A percentile compares a stretch with the other conserved stretches of the same genome.
phyloP scores from a whole-genome alignment of 2,797 vertebrate genomes.

The Falco concolor region DNA sequence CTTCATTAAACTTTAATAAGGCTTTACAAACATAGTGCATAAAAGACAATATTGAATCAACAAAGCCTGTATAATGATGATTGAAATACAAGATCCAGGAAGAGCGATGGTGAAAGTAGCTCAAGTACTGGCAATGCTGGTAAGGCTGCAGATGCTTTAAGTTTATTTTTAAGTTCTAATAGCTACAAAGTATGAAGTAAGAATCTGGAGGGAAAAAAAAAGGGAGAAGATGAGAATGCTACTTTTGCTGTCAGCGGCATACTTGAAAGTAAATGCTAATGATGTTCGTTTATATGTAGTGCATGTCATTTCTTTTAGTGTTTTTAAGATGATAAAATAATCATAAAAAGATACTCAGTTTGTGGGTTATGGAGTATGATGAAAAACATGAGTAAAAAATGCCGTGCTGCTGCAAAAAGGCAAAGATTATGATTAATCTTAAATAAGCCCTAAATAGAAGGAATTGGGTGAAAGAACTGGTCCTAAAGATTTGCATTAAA shows the following conservation, averaged over 20 bases:
- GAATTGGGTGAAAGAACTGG: not conserved
- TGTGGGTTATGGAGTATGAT: not conserved
- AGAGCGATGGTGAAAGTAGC: not conserved
- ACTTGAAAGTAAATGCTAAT: slow-evolving; percentile 29
- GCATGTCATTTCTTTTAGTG: not conserved
- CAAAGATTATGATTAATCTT: not conserved
- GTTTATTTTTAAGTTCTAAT: not conserved
- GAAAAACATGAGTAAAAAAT: not conserved
- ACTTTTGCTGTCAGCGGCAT: not conserved
- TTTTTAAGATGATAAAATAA: slow-evolving; percentile 34
- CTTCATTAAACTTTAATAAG: slow-evolving; percentile 66
- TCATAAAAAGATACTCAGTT: not conserved
- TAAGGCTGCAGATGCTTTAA: not conserved
- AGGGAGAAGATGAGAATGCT: not conserved
- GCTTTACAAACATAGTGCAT: not conserved
- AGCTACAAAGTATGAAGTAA: not conserved
- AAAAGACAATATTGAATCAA: slow-evolving; percentile 51
- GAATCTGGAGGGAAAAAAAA: not conserved
- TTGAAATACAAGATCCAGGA: slow-evolving; percentile 23
- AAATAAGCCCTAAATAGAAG: not conserved
- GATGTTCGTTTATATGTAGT: not conserved
- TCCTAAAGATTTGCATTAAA: not conserved
- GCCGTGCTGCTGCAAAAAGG: not conserved
- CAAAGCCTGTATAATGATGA: slow-evolving; percentile 53
- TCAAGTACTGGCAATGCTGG: not conserved